A percentile compares a stretch with the other conserved stretches of the same genome.
Evolutionary conservation across 1,140 invertebrate species (phyloP).

Genomic region (Riptortus pedestris): DNA sequence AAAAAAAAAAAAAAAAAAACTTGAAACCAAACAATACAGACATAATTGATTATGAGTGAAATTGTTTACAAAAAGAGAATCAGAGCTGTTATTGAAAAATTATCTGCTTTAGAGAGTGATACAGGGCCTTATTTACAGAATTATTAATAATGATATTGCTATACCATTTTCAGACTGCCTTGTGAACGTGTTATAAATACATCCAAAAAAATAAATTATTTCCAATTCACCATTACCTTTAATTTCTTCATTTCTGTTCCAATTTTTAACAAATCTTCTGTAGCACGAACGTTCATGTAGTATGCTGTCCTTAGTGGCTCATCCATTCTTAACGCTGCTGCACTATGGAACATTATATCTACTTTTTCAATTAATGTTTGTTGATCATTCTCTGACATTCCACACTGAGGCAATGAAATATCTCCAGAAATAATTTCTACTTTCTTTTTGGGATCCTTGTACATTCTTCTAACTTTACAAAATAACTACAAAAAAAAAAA

Average conservation of each 20-base stretch:
- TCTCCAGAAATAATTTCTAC: conserved; percentile 55
- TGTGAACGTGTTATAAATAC: too few species aligned
- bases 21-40: too few species aligned
- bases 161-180: too few species aligned
- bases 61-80: too few species aligned
- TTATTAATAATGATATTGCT: too few species aligned
- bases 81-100: too few species aligned
- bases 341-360: conserved; percentile 59
- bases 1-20: too few species aligned
- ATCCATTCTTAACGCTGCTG: conserved; percentile 55
- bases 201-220: too few species aligned
- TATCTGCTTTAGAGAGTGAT: too few species aligned
- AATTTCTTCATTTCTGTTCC: conserved; percentile 36
- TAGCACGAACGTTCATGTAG: conserved; percentile 33
- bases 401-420: conserved; percentile 52
- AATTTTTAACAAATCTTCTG: conserved; percentile 31
- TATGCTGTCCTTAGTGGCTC: conserved; percentile 43
- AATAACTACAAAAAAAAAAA: conserved; percentile 42
- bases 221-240: too few species aligned
- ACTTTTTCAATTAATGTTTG: conserved; percentile 47
- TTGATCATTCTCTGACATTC: conserved; percentile 51
- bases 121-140: too few species aligned
- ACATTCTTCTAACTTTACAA: conserved; percentile 39
- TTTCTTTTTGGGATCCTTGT: conserved; percentile 46
- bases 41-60: too few species aligned